Evolutionary conservation across 2,888 invertebrate species (phyloP), one percentile per base, ranked within the genome.

Genomic region (Amblyjoppa fuscipennis): DNA sequence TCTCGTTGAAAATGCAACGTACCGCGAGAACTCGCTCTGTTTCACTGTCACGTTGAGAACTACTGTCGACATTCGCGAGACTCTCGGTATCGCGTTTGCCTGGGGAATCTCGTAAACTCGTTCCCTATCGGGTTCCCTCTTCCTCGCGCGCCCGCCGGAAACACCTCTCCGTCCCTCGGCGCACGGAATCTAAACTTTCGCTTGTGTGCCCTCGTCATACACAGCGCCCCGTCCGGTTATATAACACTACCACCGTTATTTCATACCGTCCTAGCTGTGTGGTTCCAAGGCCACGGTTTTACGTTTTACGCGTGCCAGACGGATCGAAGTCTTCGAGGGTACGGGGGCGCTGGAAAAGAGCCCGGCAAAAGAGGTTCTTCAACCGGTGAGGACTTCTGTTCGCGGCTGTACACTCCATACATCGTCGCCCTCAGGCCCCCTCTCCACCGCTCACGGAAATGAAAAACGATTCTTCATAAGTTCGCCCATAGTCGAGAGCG

Each of bases 211-310:
- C 28, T 59, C 51, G 25, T 34, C 71, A 59, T 61, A 53, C 68
- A 45, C 71, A 25, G 53, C 49, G 59, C 56, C 9, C 11, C 38
- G 20, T 28, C 11, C 25, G 7, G 49, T 49, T 7, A 5, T 20
- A 25, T 49, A 45, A 11, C 70, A 13, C 31, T 73, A 69, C 68
- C 59, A 25, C 38, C 71, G 77, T 59, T 49, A 84, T 81, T 81
- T 73, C 77, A 59, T 69, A 53, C 53, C 56, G 71, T 77, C 75
- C 20, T 69, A 2, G 59, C 59, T 59, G 13, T 7, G 38, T 77
- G 34, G 28, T 77, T 73, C 76, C 80, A 81, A 81, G 84, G 84
- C 80, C 73, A 84, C 66, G 73, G 77, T 25, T 68, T 73, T 68
- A 81, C 77, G 77, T 76, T 79, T 70, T 59, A 31, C 34, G 74